Evolutionary conservation across 1,140 invertebrate species (phyloP), one percentile per base, ranked within the genome.

Genomic region (Antheraea mylitta): DNA sequence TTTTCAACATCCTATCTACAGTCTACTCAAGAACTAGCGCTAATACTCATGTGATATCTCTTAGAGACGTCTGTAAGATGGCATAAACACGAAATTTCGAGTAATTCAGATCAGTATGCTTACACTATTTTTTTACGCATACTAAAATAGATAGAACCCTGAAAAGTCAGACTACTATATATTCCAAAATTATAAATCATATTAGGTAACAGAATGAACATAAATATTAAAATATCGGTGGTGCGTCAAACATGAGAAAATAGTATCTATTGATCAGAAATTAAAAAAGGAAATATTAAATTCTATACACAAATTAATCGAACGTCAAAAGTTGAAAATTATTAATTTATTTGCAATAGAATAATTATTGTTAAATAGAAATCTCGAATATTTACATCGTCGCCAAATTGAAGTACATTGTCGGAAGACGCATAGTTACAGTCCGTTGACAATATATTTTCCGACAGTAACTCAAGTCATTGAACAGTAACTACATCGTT

Each of bases 111-210:
- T 16, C 45, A 13, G 45, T 13, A 53, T 53, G 16, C 60, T 68
- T 65, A 48, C 66, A 68, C 70, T 72, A 72, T 67, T n/a, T n/a
- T n/a, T 69, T 68, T 71, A 73, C 67, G 68, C 67, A 37, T 72
- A 67, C 71, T 73, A 73, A 64, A 73, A 69, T 73, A 73, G 70
- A 66, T 74, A 77, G 66, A 77, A 80, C 78, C 78, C 78, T 80
- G 78, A 74, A 78, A 79, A 71, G 65, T 75, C 75, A 77, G 76
- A 80, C 78, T 79, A 79, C 76, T 73, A n/a, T 66, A 72, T 76
- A 79, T 73, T 67, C 64, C 67, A 71, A 59, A 64, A 66, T 71
- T 62, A 64, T 58, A n/a, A 68, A 64, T 73, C 58, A 74, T 22
- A 16, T 16, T 16, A 53, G 16, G 9, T 53, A 53, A 16, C 16